Evolutionary conservation across 2,888 invertebrate genomes (phyloP).

Genomic region (Acronicta alni): DNA sequence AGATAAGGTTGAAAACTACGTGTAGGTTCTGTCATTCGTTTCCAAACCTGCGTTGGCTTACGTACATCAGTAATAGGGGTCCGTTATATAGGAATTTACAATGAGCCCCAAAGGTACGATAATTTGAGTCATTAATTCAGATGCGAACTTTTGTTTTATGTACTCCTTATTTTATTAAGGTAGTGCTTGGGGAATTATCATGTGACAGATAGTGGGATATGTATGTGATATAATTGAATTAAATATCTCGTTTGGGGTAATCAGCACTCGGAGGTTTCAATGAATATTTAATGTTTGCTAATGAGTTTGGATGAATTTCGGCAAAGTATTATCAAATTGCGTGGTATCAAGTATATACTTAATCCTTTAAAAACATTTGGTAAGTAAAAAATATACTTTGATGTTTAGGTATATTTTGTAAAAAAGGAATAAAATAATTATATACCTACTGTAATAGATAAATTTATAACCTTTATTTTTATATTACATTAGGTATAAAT

Average conservation of each 20-base stretch:
- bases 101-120: conserved; percentile 60
- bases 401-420: too few species aligned
- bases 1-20: not conserved
- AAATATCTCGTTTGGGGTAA: conserved; percentile 23
- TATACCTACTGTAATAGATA: too few species aligned
- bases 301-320: not conserved
- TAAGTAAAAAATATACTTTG: too few species aligned
- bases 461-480: too few species aligned
- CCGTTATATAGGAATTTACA: conserved; percentile 58
- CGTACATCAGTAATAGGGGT: conserved; percentile 54
- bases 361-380: too few species aligned
- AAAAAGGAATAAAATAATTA: too few species aligned
- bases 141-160: conserved; percentile 57
- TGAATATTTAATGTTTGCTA: conserved; percentile 11
- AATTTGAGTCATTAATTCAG: conserved; percentile 60
- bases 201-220: conserved; percentile 47
- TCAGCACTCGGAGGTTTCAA: conserved; percentile 4
- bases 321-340: too few species aligned
- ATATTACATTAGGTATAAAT: too few species aligned
- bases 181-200: conserved; percentile 32
- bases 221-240: conserved; percentile 47
- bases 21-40: not conserved
- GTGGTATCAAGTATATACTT: too few species aligned
- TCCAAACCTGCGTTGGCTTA: conserved; percentile 32
- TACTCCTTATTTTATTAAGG: conserved; percentile 53